phyloP scores from a whole-genome alignment of 2,888 invertebrate species.

The Villa cingulata region DNA sequence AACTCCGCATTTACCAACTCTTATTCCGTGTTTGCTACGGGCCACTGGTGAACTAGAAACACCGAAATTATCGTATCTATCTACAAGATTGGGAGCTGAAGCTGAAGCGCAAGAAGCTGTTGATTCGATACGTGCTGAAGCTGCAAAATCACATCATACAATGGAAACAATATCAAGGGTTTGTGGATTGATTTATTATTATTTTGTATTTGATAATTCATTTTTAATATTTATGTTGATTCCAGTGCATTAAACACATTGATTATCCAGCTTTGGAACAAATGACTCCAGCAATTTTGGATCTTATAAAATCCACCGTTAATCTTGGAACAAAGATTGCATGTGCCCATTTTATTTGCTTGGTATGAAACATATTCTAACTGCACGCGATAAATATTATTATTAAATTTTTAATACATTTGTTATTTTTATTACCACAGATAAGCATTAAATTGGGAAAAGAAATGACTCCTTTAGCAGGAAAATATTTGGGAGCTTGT shows the following conservation, averaged over 20 bases:
- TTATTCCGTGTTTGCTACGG: constrained; percentile 72
- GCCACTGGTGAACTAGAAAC: constrained; percentile 81
- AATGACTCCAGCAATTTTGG: constrained; percentile 66
- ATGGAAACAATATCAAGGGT: constrained; percentile 77
- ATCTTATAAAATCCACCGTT: constrained; percentile 63
- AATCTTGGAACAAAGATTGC: constrained; percentile 76
- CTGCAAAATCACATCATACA: constrained; percentile 73
- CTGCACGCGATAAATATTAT: too few relatives aligned
- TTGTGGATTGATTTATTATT: background rate
- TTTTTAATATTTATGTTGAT: background rate
- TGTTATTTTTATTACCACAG: constrained; percentile 14
- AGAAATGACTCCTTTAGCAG: constrained; percentile 43
- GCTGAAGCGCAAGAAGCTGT: constrained; percentile 59
- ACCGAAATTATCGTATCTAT: constrained; percentile 62
- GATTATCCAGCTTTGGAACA: constrained; percentile 63
- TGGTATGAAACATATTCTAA: constrained; percentile 40
- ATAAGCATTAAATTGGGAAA: constrained; percentile 38
- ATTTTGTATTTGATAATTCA: background rate
- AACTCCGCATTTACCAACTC: constrained; percentile 62
- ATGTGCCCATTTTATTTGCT: constrained; percentile 62
- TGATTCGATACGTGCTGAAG: constrained; percentile 66
- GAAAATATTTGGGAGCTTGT: constrained; percentile 41
- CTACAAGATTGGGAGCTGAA: constrained; percentile 55
- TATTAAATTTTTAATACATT: constrained; percentile 12
- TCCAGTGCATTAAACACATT: constrained; percentile 52